Conservation (phyloP, 2,113 vertebrate genomes). For the Rousettus leschenaultii region DNA sequence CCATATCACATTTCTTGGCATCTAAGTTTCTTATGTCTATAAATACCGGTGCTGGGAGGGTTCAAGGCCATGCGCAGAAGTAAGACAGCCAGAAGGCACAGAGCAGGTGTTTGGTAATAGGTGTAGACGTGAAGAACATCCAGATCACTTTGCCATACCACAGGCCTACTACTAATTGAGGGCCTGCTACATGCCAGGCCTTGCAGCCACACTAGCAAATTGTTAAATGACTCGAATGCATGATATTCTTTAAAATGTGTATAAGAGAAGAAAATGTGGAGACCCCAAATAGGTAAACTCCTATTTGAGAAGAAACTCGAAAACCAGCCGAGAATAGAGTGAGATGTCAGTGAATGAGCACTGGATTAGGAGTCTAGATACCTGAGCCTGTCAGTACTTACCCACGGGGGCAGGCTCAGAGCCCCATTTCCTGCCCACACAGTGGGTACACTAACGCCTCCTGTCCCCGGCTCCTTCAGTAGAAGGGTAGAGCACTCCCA, state of each 20-base stretch:
- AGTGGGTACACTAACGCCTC: rapidly evolving
- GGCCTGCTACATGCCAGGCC: background rate
- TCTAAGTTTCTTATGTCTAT: background rate
- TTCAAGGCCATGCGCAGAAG: rapidly evolving
- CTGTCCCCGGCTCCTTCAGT: background rate
- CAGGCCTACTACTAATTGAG: rapidly evolving
- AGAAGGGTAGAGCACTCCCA: background rate
- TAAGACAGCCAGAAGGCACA: background rate
- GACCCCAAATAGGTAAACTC: background rate
- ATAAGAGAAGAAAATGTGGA: background rate
- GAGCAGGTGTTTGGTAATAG: too few relatives aligned
- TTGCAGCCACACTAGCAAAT: background rate
- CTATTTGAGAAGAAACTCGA: background rate
- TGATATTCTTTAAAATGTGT: background rate
- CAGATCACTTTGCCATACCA: too few relatives aligned
- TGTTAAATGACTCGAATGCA: background rate
- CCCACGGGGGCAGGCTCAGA: rapidly evolving
- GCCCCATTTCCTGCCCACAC: rapidly evolving
- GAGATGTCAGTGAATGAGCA: background rate
- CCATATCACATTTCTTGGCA: too few relatives aligned
- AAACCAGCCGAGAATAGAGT: background rate
- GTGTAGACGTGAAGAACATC: background rate
- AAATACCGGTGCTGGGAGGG: background rate
- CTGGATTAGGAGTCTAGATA: background rate
- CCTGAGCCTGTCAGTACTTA: background rate